These are phyloP conservation scores for Orchestes rusci DNA, from an alignment of 2,888 invertebrate species.

Conservation along the genomic window DNA sequence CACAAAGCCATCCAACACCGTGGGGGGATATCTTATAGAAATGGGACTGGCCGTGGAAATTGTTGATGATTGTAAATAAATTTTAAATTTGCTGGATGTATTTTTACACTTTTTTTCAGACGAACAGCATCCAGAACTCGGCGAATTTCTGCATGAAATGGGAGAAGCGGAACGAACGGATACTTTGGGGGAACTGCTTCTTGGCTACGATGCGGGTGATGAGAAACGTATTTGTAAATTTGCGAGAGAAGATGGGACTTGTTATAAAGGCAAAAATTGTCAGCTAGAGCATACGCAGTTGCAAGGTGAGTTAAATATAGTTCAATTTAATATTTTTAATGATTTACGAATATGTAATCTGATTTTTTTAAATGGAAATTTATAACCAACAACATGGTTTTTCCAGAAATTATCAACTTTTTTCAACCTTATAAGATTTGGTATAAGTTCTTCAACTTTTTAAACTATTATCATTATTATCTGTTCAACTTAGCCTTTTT, in stretches of 20 bases:
- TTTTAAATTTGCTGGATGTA: neutral
- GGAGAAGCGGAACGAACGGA: constrained; percentile 28
- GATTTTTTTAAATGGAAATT: too few relatives aligned
- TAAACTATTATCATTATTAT: too few relatives aligned
- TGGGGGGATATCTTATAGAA: constrained; percentile 29
- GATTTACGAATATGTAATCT: too few relatives aligned
- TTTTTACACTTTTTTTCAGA: constrained; percentile 17
- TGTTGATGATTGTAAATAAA: constrained; percentile 24
- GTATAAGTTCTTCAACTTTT: too few relatives aligned
- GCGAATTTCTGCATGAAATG: constrained; percentile 27
- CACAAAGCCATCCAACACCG: constrained; percentile 7
- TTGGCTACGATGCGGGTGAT: constrained; percentile 35
- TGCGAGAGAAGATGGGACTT: constrained; percentile 30
- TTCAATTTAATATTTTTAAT: too few relatives aligned
- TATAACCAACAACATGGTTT: too few relatives aligned
- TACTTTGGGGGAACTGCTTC: constrained; percentile 31
- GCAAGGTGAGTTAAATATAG: constrained; percentile 30
- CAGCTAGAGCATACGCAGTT: constrained; percentile 32
- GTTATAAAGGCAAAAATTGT: constrained; percentile 34
- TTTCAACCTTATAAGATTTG: too few relatives aligned
- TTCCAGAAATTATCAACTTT: too few relatives aligned
- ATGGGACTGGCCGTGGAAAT: constrained; percentile 29
- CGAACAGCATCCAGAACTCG: constrained; percentile 26
- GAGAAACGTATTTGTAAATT: constrained; percentile 35
- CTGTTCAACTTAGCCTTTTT: too few relatives aligned